Conservation (phyloP, 2,888 invertebrate genomes). For the Gymnocheta viridis region DNA sequence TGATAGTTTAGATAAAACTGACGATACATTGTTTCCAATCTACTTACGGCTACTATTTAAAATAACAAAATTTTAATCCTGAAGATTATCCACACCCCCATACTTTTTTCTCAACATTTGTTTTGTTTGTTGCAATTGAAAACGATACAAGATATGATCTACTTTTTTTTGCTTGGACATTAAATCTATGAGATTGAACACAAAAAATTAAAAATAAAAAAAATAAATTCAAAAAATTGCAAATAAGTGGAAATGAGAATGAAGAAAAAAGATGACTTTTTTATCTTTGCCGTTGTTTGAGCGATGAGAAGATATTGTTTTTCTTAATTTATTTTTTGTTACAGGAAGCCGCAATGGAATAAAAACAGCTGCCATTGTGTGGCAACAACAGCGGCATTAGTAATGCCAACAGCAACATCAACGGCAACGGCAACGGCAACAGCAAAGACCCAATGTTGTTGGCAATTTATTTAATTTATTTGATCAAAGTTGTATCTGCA, state of each 20-base stretch:
- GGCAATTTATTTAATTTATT: conserved; percentile 70
- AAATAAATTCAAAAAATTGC: conserved; percentile 12
- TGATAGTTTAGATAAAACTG: conserved; percentile 24
- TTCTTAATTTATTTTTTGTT: conserved; percentile 13
- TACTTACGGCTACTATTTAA: conserved; percentile 10
- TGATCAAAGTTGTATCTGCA: conserved; percentile 60
- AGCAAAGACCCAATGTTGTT: conserved; percentile 53
- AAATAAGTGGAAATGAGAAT: conserved; percentile 39
- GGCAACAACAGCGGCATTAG: conserved; percentile 45
- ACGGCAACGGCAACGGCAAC: conserved; percentile 32
- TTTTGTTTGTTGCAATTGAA: conserved; percentile 1
- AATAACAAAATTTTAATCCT: conserved; percentile 29
- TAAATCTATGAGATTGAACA: conserved; percentile 36
- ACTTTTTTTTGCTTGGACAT: conserved; percentile 45
- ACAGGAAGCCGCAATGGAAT: conserved; percentile 62
- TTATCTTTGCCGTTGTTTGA: conserved; percentile 60
- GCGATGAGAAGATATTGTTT: conserved; percentile 47
- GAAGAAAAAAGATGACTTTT: conserved; percentile 17
- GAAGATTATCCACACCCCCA: conserved; percentile 37
- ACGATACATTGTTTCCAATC: conserved; percentile 24
- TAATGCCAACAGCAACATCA: conserved; percentile 47
- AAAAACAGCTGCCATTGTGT: conserved; percentile 61
- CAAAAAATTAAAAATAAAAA: background rate
- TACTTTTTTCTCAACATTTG: background rate
- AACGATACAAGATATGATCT: background rate